Conservation (phyloP, 2,888 invertebrate species). For the Sinodicranocentrus sp. region DNA sequence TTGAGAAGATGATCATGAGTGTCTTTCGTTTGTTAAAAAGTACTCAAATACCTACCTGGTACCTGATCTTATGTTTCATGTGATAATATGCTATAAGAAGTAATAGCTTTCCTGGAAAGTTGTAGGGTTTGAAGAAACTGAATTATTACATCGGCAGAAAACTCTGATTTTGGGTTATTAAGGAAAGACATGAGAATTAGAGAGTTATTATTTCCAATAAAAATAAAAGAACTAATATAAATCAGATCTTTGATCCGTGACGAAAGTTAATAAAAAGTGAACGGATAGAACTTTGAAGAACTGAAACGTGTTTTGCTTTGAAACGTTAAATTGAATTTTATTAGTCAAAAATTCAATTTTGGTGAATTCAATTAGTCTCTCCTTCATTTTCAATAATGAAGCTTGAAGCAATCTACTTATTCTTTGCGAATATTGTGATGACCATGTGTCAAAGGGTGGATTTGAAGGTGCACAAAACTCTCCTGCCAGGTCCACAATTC, state of each 20-base stretch:
- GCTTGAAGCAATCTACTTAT: conserved; percentile 30
- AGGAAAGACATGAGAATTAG: no score
- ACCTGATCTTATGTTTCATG: no score
- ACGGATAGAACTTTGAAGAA: no score
- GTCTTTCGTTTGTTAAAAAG: neutral
- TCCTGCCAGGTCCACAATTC: conserved; percentile 66
- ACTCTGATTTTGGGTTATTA: no score
- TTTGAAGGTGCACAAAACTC: conserved; percentile 48
- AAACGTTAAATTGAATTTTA: neutral
- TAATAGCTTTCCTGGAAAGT: no score
- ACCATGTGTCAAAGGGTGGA: conserved; percentile 31
- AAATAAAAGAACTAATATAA: neutral
- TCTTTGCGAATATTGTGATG: conserved; percentile 39
- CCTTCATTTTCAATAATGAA: conserved; percentile 3
- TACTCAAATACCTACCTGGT: neutral
- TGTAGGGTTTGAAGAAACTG: no score
- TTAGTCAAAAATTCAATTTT: neutral
- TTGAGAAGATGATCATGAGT: neutral
- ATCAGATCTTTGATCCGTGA: neutral
- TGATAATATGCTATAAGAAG: no score
- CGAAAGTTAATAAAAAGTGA: neutral
- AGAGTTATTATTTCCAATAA: no score
- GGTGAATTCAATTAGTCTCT: conserved; percentile 1
- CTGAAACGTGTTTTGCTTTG: neutral
- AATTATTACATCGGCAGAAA: no score